Evolutionary conservation across 2,888 invertebrate species (phyloP), one percentile per base, ranked within the genome.

Genomic region (Tridacna gigas): DNA sequence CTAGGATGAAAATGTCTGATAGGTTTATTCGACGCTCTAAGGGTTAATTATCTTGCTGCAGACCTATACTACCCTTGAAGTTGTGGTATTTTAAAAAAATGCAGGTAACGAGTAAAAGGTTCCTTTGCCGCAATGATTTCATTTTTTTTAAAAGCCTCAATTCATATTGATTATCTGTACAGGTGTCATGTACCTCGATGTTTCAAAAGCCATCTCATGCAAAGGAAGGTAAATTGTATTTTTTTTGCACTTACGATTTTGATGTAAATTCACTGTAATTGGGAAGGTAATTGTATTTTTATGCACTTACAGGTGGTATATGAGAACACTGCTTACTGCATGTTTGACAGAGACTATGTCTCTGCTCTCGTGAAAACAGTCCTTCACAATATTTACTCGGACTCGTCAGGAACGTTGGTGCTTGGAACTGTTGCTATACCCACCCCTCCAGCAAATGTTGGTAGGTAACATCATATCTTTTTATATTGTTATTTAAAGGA

Each of bases 401-500:
- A 91, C 60, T 88, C 90, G 11, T 82, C 90, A 25, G 91, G 91
- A 9, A 89, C 89, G 13, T 86, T 93, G 12, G 81, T 86, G 11
- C 88, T 93, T 63, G 93, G 93, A 9, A 81, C 80, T 13, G 89
- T 90, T 0, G 89, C 89, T 12, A 88, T 94, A 28, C 93, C 94
- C 2, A 89, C 91, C 22, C 94, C 94, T 28, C 93, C 93, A 11
- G 90, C 91, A 60, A 91, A 93, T 90, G 90, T 93, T 69, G 94
- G 94, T 94, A 86, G 90, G 93, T 90, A 13, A n/a, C 22, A 51
- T 25, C 66, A 0, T 63, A 3, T 20, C 22, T 63, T 25, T 20
- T 4, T 22, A 20, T 15, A 20, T 56, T 56, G 15, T 56, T 56
- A 20, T 56, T 56, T 20, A 3, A 56, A 56, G 1, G 1, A 56